Conservation (phyloP, 64 coral and sea anemone genomes). For the Montipora efflorescens region DNA sequence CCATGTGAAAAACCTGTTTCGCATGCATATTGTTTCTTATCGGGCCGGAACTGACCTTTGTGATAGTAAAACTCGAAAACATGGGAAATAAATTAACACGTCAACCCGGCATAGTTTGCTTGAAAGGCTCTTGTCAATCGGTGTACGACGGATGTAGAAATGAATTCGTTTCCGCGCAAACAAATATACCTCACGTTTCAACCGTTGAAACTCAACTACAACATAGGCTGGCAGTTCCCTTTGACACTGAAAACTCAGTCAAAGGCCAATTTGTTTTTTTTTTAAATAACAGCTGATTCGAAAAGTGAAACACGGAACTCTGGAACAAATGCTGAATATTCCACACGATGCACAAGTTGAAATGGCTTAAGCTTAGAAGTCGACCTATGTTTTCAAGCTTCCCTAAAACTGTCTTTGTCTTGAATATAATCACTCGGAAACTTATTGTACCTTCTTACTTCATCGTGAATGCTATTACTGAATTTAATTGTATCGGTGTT, state of each 20-base stretch:
- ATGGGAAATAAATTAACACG: not conserved
- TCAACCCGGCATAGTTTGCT: not conserved
- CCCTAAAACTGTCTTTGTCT: not conserved
- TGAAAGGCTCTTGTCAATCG: not conserved
- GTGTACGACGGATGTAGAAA: not conserved
- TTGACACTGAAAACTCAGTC: too few species aligned
- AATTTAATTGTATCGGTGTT: not conserved
- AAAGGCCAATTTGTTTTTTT: too few species aligned
- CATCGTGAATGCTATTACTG: not conserved
- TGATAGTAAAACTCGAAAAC: not conserved
- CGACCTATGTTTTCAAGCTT: not conserved
- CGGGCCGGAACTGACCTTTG: not conserved
- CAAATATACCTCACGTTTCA: not conserved
- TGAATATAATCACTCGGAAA: not conserved
- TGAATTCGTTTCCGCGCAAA: not conserved
- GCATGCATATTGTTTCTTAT: not conserved
- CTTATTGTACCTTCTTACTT: not conserved
- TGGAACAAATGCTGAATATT: too few species aligned
- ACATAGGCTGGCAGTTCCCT: not conserved
- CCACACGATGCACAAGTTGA: too few species aligned
- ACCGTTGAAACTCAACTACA: not conserved
- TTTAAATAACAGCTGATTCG: too few species aligned
- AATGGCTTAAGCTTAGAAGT: too few species aligned
- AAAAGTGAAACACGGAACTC: too few species aligned
- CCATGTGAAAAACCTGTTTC: too few species aligned